Evolutionary conservation across 2,113 vertebrate species (phyloP), one percentile per base, ranked within the genome.

Genomic region (Oncorhynchus tshawytscha): DNA sequence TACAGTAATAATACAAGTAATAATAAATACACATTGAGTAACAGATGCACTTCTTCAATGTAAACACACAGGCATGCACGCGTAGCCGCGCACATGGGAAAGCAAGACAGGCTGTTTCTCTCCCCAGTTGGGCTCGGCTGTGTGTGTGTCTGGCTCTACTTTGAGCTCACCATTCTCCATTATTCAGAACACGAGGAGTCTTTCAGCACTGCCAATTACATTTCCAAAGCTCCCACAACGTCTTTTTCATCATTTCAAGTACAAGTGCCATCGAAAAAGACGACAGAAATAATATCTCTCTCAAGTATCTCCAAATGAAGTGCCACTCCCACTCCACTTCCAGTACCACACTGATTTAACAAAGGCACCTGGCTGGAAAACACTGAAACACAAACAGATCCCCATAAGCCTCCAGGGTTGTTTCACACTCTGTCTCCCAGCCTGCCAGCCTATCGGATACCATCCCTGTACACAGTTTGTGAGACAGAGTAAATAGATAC

Each of bases 231-330:
- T 5, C 16, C 51, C 51, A 54, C 16, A 54, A 18, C 3, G 9
- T 45, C 51, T 1, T 54, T 54, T 54, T 54, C 51, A 18, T 9
- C 39, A 45, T 45, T 45, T 92, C 86, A 92, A 90, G 88, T 80
- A 74, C 70, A 71, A 59, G 78, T 45, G 81, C 4, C 91, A 89
- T 90, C 78, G 86, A 78, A 80, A 39, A 82, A 80, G 66, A 78
- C 51, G 22, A 2, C 9, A 78, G 80, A 82, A 82, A 70, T 49
- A 77, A 86, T 89, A 4, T 15, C 29, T 9, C 68, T 24, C 76
- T 87, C 85, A 86, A 90, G 88, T 82, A 82, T 82, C 85, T 89
- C 88, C 89, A 89, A 88, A 90, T 86, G 75, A 90, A 89, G 88
- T 86, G 88, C 81, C 85, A 84, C 88, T 91, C 91, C 90, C 90